phyloP scores from a whole-genome alignment of 2,797 vertebrate species.

The Choloepus didactylus region DNA sequence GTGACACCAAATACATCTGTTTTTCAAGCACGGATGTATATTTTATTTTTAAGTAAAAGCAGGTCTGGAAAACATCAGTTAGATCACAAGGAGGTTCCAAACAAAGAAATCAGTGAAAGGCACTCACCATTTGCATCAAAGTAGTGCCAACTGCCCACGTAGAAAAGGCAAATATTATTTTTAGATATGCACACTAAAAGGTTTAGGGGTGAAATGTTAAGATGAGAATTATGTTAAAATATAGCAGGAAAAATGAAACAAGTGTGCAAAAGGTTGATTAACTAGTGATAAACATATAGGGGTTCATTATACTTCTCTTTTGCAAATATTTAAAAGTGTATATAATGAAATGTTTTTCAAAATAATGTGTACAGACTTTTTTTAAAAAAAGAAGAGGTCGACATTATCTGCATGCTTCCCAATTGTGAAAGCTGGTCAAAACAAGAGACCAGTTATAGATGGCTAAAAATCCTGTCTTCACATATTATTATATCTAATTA shows the following conservation, averaged over 20 bases:
- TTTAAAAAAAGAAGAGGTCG: background rate
- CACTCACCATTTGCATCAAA: background rate
- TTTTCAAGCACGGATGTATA: background rate
- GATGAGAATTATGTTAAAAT: background rate
- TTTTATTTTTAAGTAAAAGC: conserved; percentile 26
- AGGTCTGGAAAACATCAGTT: background rate
- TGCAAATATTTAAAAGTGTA: conserved; percentile 22
- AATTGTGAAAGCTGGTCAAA: background rate
- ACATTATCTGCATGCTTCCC: background rate
- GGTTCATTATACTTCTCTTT: background rate
- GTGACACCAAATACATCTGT: background rate
- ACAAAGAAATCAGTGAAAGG: background rate
- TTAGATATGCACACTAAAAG: background rate
- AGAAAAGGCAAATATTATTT: background rate
- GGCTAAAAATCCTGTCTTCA: background rate
- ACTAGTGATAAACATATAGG: background rate
- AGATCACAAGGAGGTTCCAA: background rate
- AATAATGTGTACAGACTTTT: background rate
- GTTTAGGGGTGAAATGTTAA: background rate
- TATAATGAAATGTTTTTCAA: background rate
- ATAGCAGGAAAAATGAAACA: background rate
- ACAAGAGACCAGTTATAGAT: background rate
- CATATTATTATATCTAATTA: background rate
- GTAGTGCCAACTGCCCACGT: background rate
- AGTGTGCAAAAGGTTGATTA: background rate